These are phyloP conservation scores for Spea bombifrons DNA, from an alignment of 2,113 vertebrate species.

Conservation along the genomic window DNA sequence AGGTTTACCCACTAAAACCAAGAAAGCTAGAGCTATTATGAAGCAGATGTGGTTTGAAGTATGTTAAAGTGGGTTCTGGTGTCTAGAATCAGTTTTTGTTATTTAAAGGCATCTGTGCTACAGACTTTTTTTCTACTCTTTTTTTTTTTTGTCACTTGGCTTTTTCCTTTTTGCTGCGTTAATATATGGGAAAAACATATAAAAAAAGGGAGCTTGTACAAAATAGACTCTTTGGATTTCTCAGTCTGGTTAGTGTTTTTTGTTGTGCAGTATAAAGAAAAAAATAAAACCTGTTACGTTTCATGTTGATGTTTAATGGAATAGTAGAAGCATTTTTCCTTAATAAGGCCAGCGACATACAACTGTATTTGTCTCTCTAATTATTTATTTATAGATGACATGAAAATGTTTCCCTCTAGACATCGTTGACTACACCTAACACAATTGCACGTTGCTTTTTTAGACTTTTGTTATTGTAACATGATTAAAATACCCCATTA, in stretches of 20 bases:
- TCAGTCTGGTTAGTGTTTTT: constrained; percentile 52
- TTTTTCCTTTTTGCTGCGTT: constrained; percentile 48
- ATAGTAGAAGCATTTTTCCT: constrained; percentile 55
- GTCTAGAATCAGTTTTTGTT: constrained; percentile 37
- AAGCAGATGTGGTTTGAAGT: constrained; percentile 22
- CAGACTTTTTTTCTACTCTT: constrained; percentile 7
- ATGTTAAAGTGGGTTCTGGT: constrained; percentile 34
- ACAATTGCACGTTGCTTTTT: constrained; percentile 56
- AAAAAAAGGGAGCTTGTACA: constrained; percentile 35
- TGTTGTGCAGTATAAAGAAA: constrained; percentile 49
- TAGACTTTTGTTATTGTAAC: constrained; percentile 63
- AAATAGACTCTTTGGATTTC: constrained; percentile 48
- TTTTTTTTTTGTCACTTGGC: constrained; percentile 44
- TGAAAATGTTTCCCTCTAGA: constrained; percentile 60
- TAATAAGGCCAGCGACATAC: constrained; percentile 59
- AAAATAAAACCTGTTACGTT: constrained; percentile 45
- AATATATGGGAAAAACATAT: constrained; percentile 53
- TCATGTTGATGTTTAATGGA: constrained; percentile 55
- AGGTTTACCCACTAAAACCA: constrained; percentile 22
- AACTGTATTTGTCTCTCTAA: constrained; percentile 58
- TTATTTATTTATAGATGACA: constrained; percentile 64
- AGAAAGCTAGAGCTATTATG: constrained; percentile 16
- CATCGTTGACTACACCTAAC: constrained; percentile 54
- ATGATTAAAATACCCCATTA: constrained; percentile 67
- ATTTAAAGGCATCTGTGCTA: constrained; percentile 50